phyloP scores from a whole-genome alignment of 2,113 vertebrate genomes.

The Phalacrocorax pelagicus region DNA sequence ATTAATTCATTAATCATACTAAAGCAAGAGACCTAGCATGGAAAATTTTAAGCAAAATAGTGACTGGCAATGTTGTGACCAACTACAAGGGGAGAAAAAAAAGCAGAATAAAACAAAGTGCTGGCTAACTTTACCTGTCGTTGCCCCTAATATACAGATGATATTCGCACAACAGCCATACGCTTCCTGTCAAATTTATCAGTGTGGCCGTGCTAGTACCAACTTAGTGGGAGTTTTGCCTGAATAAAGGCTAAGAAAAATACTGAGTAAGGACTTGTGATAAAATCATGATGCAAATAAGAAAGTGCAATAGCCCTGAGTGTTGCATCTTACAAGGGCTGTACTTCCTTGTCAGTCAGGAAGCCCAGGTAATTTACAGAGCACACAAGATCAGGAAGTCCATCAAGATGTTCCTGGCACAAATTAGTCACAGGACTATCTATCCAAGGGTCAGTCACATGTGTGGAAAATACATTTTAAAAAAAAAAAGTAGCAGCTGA shows the following conservation, averaged over 20 bases:
- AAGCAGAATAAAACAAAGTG: background rate
- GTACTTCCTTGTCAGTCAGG: conserved; percentile 14
- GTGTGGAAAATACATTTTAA: background rate
- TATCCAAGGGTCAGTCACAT: conserved; percentile 57
- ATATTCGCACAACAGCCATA: background rate
- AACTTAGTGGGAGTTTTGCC: background rate
- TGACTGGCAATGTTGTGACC: background rate
- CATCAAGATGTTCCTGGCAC: conserved; percentile 33
- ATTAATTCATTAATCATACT: background rate
- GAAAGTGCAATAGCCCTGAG: background rate
- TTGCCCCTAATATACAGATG: background rate
- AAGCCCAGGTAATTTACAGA: conserved; percentile 23
- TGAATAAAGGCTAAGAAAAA: conserved; percentile 3
- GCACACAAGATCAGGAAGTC: conserved; percentile 37
- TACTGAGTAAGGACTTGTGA: background rate
- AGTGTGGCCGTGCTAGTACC: background rate
- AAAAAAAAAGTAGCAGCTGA: background rate
- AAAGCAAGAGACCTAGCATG: background rate
- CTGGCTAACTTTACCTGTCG: background rate
- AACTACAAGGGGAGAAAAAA: background rate
- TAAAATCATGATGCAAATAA: background rate
- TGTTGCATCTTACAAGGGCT: background rate
- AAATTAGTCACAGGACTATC: conserved; percentile 52
- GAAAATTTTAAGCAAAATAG: conserved; percentile 7
- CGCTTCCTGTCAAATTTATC: background rate